Conservation (phyloP, 2,888 invertebrate genomes). For the Enoplolaimus lenunculus region DNA sequence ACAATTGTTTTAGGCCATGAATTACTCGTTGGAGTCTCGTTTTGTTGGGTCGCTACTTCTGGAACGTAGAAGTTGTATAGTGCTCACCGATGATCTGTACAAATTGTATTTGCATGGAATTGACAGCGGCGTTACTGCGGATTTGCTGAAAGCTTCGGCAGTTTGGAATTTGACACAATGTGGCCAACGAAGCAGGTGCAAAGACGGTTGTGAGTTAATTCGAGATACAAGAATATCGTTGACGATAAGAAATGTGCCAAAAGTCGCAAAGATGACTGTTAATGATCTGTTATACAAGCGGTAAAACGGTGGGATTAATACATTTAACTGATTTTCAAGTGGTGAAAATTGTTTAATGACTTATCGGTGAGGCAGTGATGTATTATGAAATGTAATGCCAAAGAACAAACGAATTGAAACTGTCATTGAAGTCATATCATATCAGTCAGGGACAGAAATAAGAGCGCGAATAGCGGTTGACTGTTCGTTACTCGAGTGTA, state of each 20-base stretch:
- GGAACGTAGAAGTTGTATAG: constrained; percentile 70
- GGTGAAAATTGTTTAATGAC: too few relatives aligned
- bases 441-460: too few relatives aligned
- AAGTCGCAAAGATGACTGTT: not conserved
- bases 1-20: too few relatives aligned
- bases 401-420: too few relatives aligned
- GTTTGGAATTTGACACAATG: not conserved
- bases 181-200: constrained; percentile 17
- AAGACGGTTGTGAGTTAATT: not conserved
- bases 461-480: too few relatives aligned
- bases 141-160: not conserved
- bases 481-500: too few relatives aligned
- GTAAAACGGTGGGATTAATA: too few relatives aligned
- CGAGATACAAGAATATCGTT: constrained; percentile 7
- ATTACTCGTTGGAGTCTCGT: not conserved
- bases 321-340: too few relatives aligned
- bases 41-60: constrained; percentile 50
- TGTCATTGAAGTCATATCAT: too few relatives aligned
- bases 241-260: constrained; percentile 8
- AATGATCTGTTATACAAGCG: not conserved
- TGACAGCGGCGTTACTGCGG: not conserved
- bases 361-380: too few relatives aligned
- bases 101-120: constrained; percentile 52
- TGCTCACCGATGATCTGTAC: constrained; percentile 70
- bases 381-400: too few relatives aligned